A percentile compares a stretch with the other conserved stretches of the same genome.
phyloP scores from a whole-genome alignment of 2,888 invertebrate species.

The Choreutis nemorana region DNA sequence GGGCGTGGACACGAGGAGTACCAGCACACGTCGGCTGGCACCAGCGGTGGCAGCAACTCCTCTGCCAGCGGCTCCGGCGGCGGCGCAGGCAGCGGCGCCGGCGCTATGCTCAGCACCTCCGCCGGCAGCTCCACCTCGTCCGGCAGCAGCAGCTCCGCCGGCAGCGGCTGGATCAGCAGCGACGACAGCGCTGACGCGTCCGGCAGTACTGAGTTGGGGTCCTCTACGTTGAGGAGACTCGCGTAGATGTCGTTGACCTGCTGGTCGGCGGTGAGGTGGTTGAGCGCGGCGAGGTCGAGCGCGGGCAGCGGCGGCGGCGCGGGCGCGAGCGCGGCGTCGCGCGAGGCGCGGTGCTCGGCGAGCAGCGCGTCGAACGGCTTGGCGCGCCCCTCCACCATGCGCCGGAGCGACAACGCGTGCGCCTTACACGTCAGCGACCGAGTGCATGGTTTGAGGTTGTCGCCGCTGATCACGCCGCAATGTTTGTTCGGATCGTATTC shows the following conservation, averaged over 20 bases:
- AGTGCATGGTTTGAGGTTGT: constrained; percentile 77
- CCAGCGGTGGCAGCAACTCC: constrained; percentile 27
- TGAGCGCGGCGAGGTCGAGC: constrained; percentile 36
- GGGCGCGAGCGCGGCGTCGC: constrained; percentile 46
- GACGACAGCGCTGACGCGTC: constrained; percentile 44
- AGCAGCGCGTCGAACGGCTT: constrained; percentile 79
- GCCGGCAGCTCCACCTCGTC: constrained; percentile 32
- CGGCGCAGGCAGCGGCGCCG: constrained; percentile 25
- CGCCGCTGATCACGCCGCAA: constrained; percentile 78
- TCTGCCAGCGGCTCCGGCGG: constrained; percentile 19
- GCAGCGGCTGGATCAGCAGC: constrained; percentile 37
- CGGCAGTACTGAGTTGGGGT: constrained; percentile 35
- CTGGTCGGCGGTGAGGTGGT: constrained; percentile 43
- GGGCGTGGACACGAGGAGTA: constrained; percentile 68
- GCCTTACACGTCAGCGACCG: constrained; percentile 79
- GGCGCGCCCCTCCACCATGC: constrained; percentile 74
- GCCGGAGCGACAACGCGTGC: constrained; percentile 72
- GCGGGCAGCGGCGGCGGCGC: constrained; percentile 20
- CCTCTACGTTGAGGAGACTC: constrained; percentile 41
- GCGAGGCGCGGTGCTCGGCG: constrained; percentile 74
- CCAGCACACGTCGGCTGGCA: constrained; percentile 48
- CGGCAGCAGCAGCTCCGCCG: constrained; percentile 30
- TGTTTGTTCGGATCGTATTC: constrained; percentile 86
- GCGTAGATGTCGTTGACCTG: constrained; percentile 52
- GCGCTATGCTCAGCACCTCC: constrained; percentile 27